Percentiles rank a stretch among this genome's conserved stretches.
These are phyloP conservation scores for Acheta domesticus DNA, from an alignment of 2,888 invertebrate species.

Conservation along the genomic window DNA sequence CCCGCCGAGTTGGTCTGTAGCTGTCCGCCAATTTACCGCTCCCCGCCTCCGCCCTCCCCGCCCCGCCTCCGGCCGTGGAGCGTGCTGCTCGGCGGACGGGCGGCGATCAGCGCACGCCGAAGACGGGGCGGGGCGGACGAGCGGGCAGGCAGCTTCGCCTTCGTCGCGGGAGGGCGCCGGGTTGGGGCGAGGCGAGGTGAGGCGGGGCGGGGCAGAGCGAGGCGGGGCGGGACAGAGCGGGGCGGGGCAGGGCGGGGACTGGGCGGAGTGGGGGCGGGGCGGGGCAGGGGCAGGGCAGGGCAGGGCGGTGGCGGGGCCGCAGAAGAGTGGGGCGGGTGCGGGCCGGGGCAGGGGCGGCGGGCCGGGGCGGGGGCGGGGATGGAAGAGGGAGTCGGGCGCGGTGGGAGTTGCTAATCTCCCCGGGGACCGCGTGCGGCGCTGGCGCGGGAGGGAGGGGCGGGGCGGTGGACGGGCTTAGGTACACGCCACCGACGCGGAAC, in stretches of 20 bases:
- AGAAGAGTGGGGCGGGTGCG: too few species aligned
- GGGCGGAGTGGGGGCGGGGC: too few species aligned
- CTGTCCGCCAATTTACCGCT: neutral
- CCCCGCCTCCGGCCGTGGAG: neutral
- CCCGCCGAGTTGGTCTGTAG: neutral
- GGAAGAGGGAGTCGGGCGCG: neutral
- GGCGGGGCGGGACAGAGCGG: too few species aligned
- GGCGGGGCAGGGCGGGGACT: too few species aligned
- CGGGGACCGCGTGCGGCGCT: neutral
- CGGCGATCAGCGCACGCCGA: neutral
- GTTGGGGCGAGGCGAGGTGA: too few species aligned
- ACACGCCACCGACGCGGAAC: neutral
- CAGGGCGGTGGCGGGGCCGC: too few species aligned
- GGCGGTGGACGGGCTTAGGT: neutral
- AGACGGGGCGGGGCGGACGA: neutral
- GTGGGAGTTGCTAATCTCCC: conserved; percentile 1
- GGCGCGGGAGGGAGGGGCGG: neutral
- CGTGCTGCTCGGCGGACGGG: neutral
- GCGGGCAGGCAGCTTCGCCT: neutral
- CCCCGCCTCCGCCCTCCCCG: neutral
- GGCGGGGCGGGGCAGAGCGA: neutral
- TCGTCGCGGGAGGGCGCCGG: neutral
- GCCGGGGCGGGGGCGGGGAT: too few species aligned
- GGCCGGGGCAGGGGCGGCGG: too few species aligned
- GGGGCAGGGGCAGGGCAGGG: too few species aligned